These are phyloP conservation scores for Pituophis catenifer DNA, from an alignment of 2,113 vertebrate genomes.

Conservation along the genomic window DNA sequence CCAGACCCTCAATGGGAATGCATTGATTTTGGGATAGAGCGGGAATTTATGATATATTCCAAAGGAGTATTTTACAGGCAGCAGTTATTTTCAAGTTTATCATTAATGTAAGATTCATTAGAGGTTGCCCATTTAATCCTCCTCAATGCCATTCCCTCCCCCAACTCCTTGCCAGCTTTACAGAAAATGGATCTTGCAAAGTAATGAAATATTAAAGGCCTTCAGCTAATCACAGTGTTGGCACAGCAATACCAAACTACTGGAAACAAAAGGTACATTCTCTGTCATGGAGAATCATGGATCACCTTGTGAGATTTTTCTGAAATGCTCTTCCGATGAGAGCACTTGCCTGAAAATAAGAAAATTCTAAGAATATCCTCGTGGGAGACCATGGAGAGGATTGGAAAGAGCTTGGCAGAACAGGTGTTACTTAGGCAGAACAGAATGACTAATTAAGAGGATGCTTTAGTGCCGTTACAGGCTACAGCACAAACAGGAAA, in stretches of 20 bases:
- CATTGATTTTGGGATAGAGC: neutral
- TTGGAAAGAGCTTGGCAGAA: slow-evolving; percentile 5
- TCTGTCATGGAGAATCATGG: neutral
- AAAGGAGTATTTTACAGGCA: neutral
- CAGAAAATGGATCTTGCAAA: slow-evolving; percentile 7
- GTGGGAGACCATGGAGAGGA: slow-evolving; percentile 20
- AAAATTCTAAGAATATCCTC: slow-evolving; percentile 5
- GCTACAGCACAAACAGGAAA: slow-evolving; percentile 11
- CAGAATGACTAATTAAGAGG: slow-evolving; percentile 29
- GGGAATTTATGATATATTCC: neutral
- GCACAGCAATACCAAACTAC: neutral
- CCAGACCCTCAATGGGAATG: neutral
- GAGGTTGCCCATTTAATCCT: neutral
- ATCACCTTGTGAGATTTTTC: neutral
- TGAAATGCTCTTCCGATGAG: neutral
- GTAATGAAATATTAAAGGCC: slow-evolving; percentile 24
- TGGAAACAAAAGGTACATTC: neutral
- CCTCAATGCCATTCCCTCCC: neutral
- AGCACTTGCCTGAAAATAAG: slow-evolving; percentile 8
- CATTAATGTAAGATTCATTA: slow-evolving; percentile 7
- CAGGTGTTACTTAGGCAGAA: slow-evolving; percentile 9
- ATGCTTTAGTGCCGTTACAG: slow-evolving; percentile 16
- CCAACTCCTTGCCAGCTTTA: neutral
- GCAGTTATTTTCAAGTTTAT: neutral
- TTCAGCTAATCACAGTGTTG: neutral